phyloP scores from a whole-genome alignment of 2,797 vertebrate genomes.

The Spinibarbus caldwelli region DNA sequence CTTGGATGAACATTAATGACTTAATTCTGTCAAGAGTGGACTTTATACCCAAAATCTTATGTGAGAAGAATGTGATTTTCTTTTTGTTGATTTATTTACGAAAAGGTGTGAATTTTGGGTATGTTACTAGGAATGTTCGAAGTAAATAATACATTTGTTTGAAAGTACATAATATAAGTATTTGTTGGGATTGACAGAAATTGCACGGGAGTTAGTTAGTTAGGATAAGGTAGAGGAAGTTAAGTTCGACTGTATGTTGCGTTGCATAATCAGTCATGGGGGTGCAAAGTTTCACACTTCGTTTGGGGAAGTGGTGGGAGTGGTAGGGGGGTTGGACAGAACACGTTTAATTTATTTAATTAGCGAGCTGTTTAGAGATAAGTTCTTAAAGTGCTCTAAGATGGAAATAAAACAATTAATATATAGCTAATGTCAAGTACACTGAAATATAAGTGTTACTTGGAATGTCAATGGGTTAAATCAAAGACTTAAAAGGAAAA shows the following conservation, averaged over 20 bases:
- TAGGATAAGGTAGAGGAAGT: background rate
- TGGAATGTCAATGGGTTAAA: slow-evolving; percentile 10
- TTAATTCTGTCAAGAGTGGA: background rate
- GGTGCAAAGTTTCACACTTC: background rate
- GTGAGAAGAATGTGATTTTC: background rate
- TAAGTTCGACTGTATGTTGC: background rate
- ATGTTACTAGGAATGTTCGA: background rate
- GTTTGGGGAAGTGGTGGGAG: background rate
- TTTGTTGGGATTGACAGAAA: background rate
- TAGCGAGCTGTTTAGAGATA: background rate
- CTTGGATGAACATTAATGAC: background rate
- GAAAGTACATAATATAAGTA: background rate
- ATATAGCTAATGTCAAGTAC: background rate
- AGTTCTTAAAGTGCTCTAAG: background rate
- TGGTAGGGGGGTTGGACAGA: background rate
- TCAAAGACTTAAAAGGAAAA: slow-evolving; percentile 15
- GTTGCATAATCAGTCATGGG: background rate
- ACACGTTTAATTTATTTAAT: background rate
- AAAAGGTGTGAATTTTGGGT: background rate
- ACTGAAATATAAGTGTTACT: background rate
- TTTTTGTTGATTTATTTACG: background rate
- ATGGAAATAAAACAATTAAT: background rate
- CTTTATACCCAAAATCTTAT: background rate
- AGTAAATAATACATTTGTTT: background rate
- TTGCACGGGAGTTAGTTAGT: background rate